These are phyloP conservation scores for Choristoneura fumiferana DNA, from an alignment of 1,140 invertebrate species.

Conservation along the genomic window DNA sequence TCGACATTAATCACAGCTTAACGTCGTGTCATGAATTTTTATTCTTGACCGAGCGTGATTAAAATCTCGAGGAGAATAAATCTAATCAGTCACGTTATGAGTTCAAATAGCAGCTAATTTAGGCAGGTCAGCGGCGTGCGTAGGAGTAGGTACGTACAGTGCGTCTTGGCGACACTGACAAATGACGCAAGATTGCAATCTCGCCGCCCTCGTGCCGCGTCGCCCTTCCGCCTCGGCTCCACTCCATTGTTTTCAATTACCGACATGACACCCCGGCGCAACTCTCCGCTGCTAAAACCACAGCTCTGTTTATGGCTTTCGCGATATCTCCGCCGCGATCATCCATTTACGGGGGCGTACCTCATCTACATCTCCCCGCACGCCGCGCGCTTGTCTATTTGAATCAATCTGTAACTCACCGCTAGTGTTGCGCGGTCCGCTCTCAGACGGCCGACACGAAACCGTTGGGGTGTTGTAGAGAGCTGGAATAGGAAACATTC, in stretches of 20 bases:
- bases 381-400: slow-evolving; percentile 37
- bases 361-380: slow-evolving; percentile 49
- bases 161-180: slow-evolving; percentile 67
- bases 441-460: slow-evolving; percentile 55
- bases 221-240: slow-evolving; percentile 59
- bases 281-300: slow-evolving; percentile 55
- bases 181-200: slow-evolving; percentile 75
- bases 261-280: slow-evolving; percentile 66
- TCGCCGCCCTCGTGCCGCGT: slow-evolving; percentile 46
- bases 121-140: slow-evolving; percentile 47
- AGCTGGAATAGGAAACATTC: slow-evolving; percentile 57
- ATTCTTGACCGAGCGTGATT: neutral
- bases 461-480: slow-evolving; percentile 46
- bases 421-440: slow-evolving; percentile 36
- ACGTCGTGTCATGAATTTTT: slow-evolving; percentile 4
- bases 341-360: slow-evolving; percentile 57
- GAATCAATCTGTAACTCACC: slow-evolving; percentile 59
- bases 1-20: slow-evolving; percentile 5
- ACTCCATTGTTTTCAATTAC: slow-evolving; percentile 78
- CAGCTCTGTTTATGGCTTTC: slow-evolving; percentile 66
- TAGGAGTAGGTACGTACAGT: slow-evolving; percentile 50
- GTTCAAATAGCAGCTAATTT: slow-evolving; percentile 51
- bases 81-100: slow-evolving; percentile 19
- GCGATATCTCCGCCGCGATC: slow-evolving; percentile 66
- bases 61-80: slow-evolving; percentile 6